phyloP scores from a whole-genome alignment of 2,113 vertebrate genomes.

The Xiphophorus couchianus region DNA sequence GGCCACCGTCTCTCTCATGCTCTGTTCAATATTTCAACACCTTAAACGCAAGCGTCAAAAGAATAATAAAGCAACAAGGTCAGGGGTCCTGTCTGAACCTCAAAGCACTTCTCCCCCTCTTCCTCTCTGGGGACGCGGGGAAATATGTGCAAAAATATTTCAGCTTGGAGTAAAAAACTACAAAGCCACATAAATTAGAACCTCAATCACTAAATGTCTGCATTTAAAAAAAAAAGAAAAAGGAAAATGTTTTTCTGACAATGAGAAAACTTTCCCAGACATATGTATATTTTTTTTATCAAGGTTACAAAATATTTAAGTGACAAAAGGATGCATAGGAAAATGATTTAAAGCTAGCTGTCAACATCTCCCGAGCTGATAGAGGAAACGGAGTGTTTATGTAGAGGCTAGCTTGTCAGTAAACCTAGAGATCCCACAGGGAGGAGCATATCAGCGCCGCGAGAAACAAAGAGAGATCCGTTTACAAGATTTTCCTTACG shows the following conservation, averaged over 20 bases:
- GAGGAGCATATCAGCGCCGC: conserved; percentile 52
- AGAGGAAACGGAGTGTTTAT: conserved; percentile 75
- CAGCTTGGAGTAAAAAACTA: conserved; percentile 46
- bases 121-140: conserved; percentile 77
- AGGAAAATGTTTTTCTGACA: background rate
- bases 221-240: too few relatives aligned
- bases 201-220: conserved; percentile 28
- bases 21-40: conserved; percentile 88
- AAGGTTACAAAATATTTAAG: background rate
- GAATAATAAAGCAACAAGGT: conserved; percentile 86
- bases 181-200: conserved; percentile 70
- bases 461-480: conserved; percentile 64
- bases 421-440: conserved; percentile 62
- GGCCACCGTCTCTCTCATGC: conserved; percentile 84
- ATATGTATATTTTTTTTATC: background rate
- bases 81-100: conserved; percentile 84
- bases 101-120: conserved; percentile 80
- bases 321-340: background rate
- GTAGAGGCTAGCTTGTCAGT: conserved; percentile 60
- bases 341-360: conserved; percentile 43
- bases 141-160: conserved; percentile 79
- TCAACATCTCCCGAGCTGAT: conserved; percentile 65
- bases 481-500: conserved; percentile 51
- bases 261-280: background rate
- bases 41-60: conserved; percentile 81